A percentile compares a stretch with the other conserved stretches of the same genome.
phyloP scores from a whole-genome alignment of 2,797 vertebrate species.

The Gambusia yucatana region DNA sequence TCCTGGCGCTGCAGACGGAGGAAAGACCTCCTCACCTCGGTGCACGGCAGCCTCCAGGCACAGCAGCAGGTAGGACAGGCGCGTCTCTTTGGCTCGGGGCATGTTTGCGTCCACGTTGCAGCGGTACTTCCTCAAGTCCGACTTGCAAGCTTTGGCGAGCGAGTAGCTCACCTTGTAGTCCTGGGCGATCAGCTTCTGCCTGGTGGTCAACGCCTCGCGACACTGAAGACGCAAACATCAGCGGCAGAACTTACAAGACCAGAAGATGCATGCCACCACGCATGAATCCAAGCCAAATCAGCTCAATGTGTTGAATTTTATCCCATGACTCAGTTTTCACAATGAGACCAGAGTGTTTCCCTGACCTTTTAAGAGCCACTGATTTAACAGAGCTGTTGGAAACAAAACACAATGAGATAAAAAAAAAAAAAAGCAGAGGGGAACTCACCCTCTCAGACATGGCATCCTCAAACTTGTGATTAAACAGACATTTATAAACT shows the following conservation, averaged over 20 bases:
- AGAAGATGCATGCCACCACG: too few species aligned
- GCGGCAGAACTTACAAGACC: not conserved
- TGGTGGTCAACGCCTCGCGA: conserved; percentile 92
- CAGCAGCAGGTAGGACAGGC: conserved; percentile 94
- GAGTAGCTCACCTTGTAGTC: conserved; percentile 99
- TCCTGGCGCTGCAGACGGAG: not conserved
- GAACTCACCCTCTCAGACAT: conserved; percentile 91
- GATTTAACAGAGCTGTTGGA: not conserved
- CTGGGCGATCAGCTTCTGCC: conserved; percentile 96
- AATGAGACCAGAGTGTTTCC: not conserved
- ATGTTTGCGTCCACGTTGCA: conserved; percentile 92
- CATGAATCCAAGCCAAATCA: not conserved
- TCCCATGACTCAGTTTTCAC: not conserved
- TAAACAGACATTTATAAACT: conserved; percentile 99
- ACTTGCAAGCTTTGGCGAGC: conserved; percentile 94
- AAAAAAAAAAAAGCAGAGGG: not conserved
- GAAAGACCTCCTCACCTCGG: conserved; percentile 80
- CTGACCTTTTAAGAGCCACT: not conserved
- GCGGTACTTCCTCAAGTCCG: conserved; percentile 92
- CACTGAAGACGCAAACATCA: conserved; percentile 80
- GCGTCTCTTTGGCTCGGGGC: conserved; percentile 91
- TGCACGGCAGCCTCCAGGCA: conserved; percentile 95
- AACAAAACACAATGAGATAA: not conserved
- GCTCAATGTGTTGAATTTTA: not conserved
- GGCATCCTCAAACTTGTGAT: conserved; percentile 98